Evolutionary conservation across 2,797 vertebrate species (phyloP).

Genomic region (Xenopus petersii): DNA sequence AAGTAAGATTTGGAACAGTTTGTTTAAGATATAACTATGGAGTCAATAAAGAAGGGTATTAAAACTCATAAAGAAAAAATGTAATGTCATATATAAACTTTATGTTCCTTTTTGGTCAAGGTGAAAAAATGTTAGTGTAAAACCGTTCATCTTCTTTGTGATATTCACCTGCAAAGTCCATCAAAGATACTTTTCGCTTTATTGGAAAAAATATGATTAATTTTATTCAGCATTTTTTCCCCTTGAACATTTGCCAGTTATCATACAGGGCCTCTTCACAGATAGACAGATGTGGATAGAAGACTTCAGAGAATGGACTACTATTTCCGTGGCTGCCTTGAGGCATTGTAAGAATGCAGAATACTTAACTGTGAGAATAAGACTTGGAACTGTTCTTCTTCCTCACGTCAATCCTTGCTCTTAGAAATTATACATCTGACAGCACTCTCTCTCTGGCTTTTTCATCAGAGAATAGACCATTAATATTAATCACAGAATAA

Average conservation of each 20-base stretch:
- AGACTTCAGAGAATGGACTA: constrained; percentile 8
- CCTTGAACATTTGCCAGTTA: not conserved
- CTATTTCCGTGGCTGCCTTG: constrained; percentile 26
- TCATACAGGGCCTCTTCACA: constrained; percentile 4
- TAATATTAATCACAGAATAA: constrained; percentile 41
- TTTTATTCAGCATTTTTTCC: not conserved
- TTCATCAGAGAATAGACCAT: constrained; percentile 5
- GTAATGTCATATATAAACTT: no score
- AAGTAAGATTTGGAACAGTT: no score
- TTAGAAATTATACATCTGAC: constrained; percentile 10
- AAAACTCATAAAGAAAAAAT: no score
- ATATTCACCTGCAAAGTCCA: no score
- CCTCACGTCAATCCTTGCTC: constrained; percentile 22
- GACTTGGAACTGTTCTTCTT: constrained; percentile 16
- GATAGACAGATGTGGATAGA: constrained; percentile 3
- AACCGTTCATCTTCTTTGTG: no score
- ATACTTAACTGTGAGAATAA: constrained; percentile 14
- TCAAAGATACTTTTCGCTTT: no score
- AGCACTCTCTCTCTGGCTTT: constrained; percentile 7
- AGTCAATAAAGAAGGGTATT: no score
- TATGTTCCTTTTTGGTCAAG: no score
- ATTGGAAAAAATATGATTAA: not conserved
- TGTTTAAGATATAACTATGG: no score
- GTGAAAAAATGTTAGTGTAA: no score
- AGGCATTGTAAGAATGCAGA: constrained; percentile 23